These are phyloP conservation scores for Callinectes sapidus DNA, from an alignment of 2,888 invertebrate species.

Conservation along the genomic window DNA sequence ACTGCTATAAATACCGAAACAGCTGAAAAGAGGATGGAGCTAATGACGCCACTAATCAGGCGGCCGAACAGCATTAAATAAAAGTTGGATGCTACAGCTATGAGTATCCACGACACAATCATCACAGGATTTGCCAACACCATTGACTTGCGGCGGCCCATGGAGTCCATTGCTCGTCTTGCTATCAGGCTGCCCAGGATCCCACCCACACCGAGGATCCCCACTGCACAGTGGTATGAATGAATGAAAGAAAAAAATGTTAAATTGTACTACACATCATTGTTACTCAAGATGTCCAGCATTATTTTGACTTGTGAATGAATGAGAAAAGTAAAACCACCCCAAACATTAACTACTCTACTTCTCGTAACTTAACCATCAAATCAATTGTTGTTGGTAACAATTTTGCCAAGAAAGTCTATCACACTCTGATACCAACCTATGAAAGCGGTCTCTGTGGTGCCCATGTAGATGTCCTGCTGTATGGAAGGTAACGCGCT, in stretches of 20 bases:
- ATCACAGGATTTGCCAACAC: slow-evolving; percentile 86
- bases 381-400: not conserved
- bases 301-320: not conserved
- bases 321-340: not conserved
- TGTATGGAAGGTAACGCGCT: slow-evolving; percentile 37
- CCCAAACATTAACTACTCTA: too few species aligned
- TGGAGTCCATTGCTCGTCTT: slow-evolving; percentile 87
- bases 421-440: slow-evolving; percentile 13
- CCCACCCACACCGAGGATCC: slow-evolving; percentile 89
- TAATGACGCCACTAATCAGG: slow-evolving; percentile 75
- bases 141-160: slow-evolving; percentile 89
- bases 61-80: slow-evolving; percentile 49
- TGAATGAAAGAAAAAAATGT: not conserved
- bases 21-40: slow-evolving; percentile 75
- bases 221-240: slow-evolving; percentile 19
- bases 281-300: not conserved
- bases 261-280: not conserved
- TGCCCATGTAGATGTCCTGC: slow-evolving; percentile 44
- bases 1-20: slow-evolving; percentile 74
- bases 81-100: slow-evolving; percentile 46
- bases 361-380: too few species aligned
- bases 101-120: slow-evolving; percentile 83
- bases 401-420: not conserved
- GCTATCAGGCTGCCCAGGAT: slow-evolving; percentile 89
- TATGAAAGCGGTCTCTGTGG: slow-evolving; percentile 47